These are phyloP conservation scores for Dendrolimus houi DNA, from an alignment of 2,888 invertebrate genomes.

Conservation along the genomic window DNA sequence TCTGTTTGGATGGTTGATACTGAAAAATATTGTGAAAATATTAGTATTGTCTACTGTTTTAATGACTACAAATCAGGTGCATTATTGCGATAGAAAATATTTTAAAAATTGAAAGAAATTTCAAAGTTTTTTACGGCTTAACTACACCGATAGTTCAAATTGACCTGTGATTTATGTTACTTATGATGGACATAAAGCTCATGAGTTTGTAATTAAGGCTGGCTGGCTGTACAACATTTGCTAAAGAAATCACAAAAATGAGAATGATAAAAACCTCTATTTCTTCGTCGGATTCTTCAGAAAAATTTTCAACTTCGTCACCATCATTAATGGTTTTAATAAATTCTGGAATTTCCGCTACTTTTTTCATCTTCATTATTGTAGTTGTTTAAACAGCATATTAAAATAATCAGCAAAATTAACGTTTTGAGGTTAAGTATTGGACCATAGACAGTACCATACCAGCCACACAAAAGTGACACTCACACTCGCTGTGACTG, in stretches of 20 bases:
- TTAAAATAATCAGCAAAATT: too few relatives aligned
- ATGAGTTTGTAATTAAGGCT: too few relatives aligned
- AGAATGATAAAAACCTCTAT: constrained; percentile 75
- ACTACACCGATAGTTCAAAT: too few relatives aligned
- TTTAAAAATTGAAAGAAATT: background rate
- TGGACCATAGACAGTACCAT: too few relatives aligned
- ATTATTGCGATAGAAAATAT: background rate
- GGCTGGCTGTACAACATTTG: background rate
- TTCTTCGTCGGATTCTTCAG: constrained; percentile 88
- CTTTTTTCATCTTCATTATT: too few relatives aligned
- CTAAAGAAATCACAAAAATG: background rate
- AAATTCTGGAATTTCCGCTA: constrained; percentile 64
- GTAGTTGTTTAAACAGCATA: too few relatives aligned
- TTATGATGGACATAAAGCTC: too few relatives aligned
- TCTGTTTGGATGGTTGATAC: constrained; percentile 90
- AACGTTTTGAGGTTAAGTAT: too few relatives aligned
- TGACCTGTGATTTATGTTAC: too few relatives aligned
- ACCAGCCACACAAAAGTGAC: too few relatives aligned
- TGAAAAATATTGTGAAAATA: constrained; percentile 41
- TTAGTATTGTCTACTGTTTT: background rate
- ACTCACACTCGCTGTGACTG: too few relatives aligned
- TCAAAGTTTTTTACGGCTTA: background rate
- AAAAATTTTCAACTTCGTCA: constrained; percentile 86
- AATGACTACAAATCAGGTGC: background rate
- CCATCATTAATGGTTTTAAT: constrained; percentile 91